A percentile compares a stretch with the other conserved stretches of the same genome.
Conservation (phyloP, 2,113 vertebrate species). For the Indri indri region DNA sequence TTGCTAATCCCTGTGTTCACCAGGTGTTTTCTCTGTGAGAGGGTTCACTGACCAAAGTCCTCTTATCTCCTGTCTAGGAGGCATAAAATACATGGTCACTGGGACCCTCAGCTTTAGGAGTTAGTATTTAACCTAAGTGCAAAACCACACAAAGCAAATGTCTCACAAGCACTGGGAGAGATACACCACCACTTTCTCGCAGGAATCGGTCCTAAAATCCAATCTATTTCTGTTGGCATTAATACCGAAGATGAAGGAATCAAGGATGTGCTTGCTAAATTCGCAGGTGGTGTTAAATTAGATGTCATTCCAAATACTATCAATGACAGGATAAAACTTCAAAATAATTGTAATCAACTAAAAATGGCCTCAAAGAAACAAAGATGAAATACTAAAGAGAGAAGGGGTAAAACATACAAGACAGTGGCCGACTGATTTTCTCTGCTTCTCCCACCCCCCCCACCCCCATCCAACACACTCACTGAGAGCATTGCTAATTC, state of each 20-base stretch:
- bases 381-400: neutral
- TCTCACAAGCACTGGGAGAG: neutral
- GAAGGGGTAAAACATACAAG: neutral
- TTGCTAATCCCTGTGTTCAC: neutral
- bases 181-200: neutral
- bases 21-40: neutral
- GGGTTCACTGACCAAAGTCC: neutral
- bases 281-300: neutral
- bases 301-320: neutral
- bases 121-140: neutral
- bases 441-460: accelerated
- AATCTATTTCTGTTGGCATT: neutral
- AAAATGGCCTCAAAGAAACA: neutral
- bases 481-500: slow-evolving; percentile 42
- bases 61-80: neutral
- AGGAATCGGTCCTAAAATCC: neutral
- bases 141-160: neutral
- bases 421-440: neutral
- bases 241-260: neutral
- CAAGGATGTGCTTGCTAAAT: neutral
- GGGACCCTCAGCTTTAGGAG: neutral
- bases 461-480: neutral
- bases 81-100: neutral
- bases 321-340: neutral
- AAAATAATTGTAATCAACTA: neutral